These are phyloP conservation scores for Caradrina clavipalpis DNA, from an alignment of 2,888 invertebrate genomes.

Conservation along the genomic window DNA sequence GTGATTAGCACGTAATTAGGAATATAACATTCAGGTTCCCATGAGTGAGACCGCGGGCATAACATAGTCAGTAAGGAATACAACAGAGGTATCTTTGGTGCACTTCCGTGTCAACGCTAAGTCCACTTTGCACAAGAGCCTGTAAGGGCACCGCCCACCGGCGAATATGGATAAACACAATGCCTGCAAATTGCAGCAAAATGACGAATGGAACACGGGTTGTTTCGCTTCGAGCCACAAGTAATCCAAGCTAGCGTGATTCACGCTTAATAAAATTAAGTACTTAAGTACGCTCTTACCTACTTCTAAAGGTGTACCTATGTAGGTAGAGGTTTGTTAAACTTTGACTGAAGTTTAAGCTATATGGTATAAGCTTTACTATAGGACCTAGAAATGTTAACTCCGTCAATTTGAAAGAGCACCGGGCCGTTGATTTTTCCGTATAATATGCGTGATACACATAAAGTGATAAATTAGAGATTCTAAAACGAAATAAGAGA, in stretches of 20 bases:
- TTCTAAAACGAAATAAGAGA: too few species aligned
- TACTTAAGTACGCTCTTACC: not conserved
- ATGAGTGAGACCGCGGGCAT: not conserved
- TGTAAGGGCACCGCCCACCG: constrained; percentile 65
- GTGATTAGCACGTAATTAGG: too few species aligned
- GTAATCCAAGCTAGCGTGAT: constrained; percentile 41
- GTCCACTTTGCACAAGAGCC: constrained; percentile 59
- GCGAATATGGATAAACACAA: constrained; percentile 75
- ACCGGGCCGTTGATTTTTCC: not conserved
- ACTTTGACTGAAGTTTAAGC: too few species aligned
- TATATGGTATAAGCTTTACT: too few species aligned
- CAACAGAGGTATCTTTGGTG: constrained; percentile 33
- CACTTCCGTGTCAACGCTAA: constrained; percentile 67
- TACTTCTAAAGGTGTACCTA: constrained; percentile 38
- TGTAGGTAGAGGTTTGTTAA: not conserved
- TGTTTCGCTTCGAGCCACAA: constrained; percentile 38
- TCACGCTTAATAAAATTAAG: constrained; percentile 47
- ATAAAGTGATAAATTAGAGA: too few species aligned
- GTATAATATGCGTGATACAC: too few species aligned
- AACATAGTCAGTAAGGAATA: not conserved
- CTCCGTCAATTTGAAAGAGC: too few species aligned
- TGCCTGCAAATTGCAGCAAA: constrained; percentile 72
- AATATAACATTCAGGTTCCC: not conserved
- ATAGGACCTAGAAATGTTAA: too few species aligned
- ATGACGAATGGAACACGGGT: constrained; percentile 68